Conservation (phyloP, 2,797 vertebrate species). For the Parauchenoglanis punctatus region DNA sequence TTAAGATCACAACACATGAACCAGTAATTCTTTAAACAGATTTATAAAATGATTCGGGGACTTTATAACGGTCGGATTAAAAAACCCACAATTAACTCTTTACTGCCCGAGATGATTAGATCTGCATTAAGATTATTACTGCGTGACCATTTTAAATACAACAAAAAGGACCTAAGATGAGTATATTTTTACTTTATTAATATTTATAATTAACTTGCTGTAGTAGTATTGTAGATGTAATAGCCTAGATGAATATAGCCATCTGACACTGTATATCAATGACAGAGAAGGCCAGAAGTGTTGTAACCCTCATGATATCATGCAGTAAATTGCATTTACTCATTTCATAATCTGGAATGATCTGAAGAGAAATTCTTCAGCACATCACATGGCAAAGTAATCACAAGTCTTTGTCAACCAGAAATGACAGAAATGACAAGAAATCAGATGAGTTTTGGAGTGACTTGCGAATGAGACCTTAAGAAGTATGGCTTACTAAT, state of each 20-base stretch:
- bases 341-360: background rate
- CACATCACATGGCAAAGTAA: background rate
- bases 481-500: background rate
- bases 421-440: background rate
- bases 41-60: background rate
- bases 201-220: background rate
- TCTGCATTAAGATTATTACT: background rate
- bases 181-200: too few relatives aligned
- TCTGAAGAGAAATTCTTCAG: background rate
- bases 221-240: background rate
- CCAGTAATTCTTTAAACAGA: background rate
- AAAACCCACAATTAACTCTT: conserved; percentile 25
- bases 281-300: background rate
- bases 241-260: background rate
- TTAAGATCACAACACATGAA: background rate
- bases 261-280: background rate
- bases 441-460: background rate
- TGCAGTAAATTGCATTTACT: background rate
- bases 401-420: background rate
- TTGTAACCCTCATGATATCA: background rate
- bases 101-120: background rate
- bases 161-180: background rate
- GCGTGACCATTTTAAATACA: background rate
- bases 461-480: background rate
- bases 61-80: background rate